phyloP scores from a whole-genome alignment of 2,113 vertebrate genomes.

The Columba livia region DNA sequence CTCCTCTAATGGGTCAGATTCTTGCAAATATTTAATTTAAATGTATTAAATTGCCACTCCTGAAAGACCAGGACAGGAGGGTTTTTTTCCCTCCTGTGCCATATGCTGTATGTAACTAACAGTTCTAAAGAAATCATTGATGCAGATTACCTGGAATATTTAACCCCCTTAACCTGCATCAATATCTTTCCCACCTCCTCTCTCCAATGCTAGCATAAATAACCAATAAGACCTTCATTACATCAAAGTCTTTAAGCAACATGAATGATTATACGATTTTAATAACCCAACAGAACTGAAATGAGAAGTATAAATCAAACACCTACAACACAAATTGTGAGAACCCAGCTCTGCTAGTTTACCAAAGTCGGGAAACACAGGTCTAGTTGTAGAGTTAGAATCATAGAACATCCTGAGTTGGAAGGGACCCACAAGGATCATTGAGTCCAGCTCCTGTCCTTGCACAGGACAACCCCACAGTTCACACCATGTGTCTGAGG shows the following conservation, averaged over 20 bases:
- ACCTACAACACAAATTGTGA: background rate
- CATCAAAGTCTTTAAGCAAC: background rate
- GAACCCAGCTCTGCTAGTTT: background rate
- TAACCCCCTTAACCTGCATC: background rate
- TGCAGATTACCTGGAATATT: background rate
- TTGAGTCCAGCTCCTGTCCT: too few species aligned
- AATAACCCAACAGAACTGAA: background rate
- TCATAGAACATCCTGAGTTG: too few species aligned
- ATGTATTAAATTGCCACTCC: background rate
- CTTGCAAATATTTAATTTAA: background rate
- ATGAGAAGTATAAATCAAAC: background rate
- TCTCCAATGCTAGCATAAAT: background rate
- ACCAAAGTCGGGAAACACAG: background rate
- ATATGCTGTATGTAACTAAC: background rate
- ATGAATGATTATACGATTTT: background rate
- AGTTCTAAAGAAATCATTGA: background rate
- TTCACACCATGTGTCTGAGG: too few species aligned
- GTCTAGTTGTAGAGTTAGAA: background rate
- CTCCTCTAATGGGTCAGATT: background rate
- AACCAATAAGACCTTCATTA: background rate
- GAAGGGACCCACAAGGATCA: too few species aligned
- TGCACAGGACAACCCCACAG: too few species aligned
- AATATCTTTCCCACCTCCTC: background rate
- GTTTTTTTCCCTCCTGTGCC: background rate
- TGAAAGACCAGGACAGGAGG: background rate